phyloP scores from a whole-genome alignment of 2,797 vertebrate genomes.

The Clamator glandarius region DNA sequence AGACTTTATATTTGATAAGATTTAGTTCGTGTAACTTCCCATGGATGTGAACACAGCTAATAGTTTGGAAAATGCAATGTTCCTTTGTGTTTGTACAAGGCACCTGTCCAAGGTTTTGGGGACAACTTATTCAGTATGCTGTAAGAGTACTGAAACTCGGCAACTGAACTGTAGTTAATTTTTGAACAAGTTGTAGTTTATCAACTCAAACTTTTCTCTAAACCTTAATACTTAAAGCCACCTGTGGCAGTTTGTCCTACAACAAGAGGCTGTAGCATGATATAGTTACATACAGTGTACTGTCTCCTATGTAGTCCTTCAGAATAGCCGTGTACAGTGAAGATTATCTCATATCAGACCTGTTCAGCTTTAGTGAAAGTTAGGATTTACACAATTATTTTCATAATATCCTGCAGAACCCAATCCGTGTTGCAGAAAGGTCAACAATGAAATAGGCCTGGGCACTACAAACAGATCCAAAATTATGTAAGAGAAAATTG shows the following conservation, averaged over 20 bases:
- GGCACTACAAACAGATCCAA: not conserved
- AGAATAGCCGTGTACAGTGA: not conserved
- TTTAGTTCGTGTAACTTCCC: rapidly evolving
- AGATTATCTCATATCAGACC: not conserved
- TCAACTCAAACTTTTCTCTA: not conserved
- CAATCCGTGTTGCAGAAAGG: rapidly evolving
- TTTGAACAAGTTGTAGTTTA: not conserved
- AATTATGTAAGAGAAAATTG: not conserved
- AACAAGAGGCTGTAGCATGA: not conserved
- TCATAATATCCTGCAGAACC: not conserved
- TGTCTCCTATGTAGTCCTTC: not conserved
- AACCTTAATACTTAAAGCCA: not conserved
- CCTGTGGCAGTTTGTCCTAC: not conserved
- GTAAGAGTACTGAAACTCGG: not conserved
- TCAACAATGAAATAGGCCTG: not conserved
- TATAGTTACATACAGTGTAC: not conserved
- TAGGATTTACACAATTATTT: not conserved
- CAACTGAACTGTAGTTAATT: not conserved
- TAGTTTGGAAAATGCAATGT: not conserved
- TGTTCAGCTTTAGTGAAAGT: not conserved
- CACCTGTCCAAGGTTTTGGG: not conserved
- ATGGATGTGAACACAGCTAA: not conserved
- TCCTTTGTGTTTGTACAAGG: not conserved
- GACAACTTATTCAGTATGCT: not conserved
- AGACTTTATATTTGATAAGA: not conserved